Evolutionary conservation across 1,140 invertebrate species (phyloP).

Genomic region (Chlorops oryzae): DNA sequence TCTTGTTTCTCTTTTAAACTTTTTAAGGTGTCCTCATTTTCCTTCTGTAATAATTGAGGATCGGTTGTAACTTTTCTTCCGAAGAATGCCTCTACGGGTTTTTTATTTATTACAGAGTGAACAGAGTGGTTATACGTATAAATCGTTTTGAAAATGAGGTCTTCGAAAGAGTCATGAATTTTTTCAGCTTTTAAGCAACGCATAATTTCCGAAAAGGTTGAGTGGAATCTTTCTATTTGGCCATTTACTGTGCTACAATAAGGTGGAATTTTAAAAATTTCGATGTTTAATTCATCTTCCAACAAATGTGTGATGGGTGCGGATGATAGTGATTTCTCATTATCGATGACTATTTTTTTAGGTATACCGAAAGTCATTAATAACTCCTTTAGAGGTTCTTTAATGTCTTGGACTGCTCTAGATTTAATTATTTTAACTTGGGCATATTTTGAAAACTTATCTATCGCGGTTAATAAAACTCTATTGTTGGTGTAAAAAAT

Average conservation of each 20-base stretch:
- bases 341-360: background rate
- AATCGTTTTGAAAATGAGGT: too few species aligned
- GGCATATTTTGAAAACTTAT: conserved; percentile 10
- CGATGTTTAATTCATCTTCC: conserved; percentile 3
- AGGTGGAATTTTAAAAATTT: background rate
- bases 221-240: conserved; percentile 6
- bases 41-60: background rate
- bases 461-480: conserved; percentile 2
- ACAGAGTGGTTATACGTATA: too few species aligned
- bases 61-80: background rate
- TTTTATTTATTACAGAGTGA: too few species aligned
- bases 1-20: too few species aligned
- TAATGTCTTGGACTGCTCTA: background rate
- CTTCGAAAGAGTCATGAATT: too few species aligned
- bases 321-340: background rate
- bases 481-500: background rate
- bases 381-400: conserved; percentile 2
- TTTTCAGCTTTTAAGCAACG: too few species aligned
- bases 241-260: too few species aligned
- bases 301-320: background rate
- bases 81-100: conserved; percentile 1
- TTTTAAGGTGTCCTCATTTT: too few species aligned
- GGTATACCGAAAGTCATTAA: conserved; percentile 2
- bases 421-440: background rate
- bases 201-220: conserved; percentile 3